Conservation (phyloP, 2,888 invertebrate species). For the Junonia oenone region DNA sequence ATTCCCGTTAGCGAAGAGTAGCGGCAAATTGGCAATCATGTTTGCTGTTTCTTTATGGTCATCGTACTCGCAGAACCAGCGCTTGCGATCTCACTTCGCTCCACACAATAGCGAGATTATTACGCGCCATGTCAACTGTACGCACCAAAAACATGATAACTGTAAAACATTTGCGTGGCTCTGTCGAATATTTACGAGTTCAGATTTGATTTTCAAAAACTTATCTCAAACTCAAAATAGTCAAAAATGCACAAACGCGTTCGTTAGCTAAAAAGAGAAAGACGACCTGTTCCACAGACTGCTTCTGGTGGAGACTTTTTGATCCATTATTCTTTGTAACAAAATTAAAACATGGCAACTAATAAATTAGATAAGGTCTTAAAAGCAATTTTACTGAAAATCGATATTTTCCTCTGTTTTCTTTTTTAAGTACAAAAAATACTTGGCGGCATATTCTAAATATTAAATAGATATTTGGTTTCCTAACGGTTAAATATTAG, state of each 20-base stretch:
- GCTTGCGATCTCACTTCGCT: conserved; percentile 59
- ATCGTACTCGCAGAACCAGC: conserved; percentile 62
- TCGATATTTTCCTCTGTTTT: neutral
- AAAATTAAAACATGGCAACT: conserved; percentile 1
- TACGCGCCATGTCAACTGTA: conserved; percentile 44
- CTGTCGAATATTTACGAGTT: conserved; percentile 20
- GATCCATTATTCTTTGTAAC: too few species aligned
- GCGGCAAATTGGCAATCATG: conserved; percentile 86
- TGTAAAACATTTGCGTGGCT: conserved; percentile 39
- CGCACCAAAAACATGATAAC: conserved; percentile 35
- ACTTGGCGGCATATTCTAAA: neutral
- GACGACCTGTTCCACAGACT: conserved; percentile 41
- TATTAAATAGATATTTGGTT: too few species aligned
- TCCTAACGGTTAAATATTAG: too few species aligned
- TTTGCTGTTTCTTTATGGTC: conserved; percentile 64
- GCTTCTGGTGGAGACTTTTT: conserved; percentile 19
- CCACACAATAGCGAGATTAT: conserved; percentile 55
- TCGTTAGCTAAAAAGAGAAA: conserved; percentile 59
- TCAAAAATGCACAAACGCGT: conserved; percentile 54
- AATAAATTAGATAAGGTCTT: neutral
- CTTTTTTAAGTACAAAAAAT: neutral
- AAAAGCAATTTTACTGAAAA: neutral
- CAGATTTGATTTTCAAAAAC: conserved; percentile 27
- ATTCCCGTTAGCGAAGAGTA: conserved; percentile 85
- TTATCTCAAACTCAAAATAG: conserved; percentile 41